Conservation (phyloP, 2,888 invertebrate species). For the Tetragonisca angustula region DNA sequence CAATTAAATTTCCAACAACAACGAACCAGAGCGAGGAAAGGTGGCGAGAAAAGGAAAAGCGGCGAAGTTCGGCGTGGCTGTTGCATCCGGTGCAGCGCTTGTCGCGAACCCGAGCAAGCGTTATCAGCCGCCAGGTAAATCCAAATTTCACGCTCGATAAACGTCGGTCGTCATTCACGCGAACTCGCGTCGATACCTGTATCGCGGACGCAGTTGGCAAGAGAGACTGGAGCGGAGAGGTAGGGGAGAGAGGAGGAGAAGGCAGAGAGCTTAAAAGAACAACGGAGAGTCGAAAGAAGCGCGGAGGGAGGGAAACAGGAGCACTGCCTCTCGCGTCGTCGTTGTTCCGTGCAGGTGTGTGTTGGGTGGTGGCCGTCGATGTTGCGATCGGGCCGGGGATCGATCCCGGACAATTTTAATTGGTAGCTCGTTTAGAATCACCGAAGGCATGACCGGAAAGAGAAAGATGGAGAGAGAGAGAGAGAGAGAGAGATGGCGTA, state of each 20-base stretch:
- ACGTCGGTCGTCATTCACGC: constrained; percentile 52
- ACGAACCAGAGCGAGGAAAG: no score
- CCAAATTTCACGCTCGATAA: constrained; percentile 68
- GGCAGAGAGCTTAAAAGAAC: constrained; percentile 13
- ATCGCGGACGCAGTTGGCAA: not conserved
- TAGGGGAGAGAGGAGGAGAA: no score
- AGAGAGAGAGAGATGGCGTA: not conserved
- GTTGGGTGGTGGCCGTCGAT: constrained; percentile 1
- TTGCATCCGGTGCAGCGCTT: no score
- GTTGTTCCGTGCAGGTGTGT: not conserved
- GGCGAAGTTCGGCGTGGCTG: no score
- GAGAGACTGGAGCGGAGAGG: not conserved
- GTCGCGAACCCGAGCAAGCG: no score
- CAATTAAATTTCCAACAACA: constrained; percentile 41
- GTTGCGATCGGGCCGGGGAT: constrained; percentile 34
- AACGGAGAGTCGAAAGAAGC: constrained; percentile 20
- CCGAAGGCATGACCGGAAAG: not conserved
- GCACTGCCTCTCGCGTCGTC: not conserved
- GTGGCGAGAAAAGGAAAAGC: no score
- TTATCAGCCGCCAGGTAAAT: constrained; percentile 15
- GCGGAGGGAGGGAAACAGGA: not conserved
- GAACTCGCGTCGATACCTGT: constrained; percentile 15
- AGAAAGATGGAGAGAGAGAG: not conserved
- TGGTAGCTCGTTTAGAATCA: constrained; percentile 42
- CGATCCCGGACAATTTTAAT: constrained; percentile 48